Base-by-base conservation (phyloP, 2,797 vertebrate genomes). In the Ptychadena robeensis region DNA sequence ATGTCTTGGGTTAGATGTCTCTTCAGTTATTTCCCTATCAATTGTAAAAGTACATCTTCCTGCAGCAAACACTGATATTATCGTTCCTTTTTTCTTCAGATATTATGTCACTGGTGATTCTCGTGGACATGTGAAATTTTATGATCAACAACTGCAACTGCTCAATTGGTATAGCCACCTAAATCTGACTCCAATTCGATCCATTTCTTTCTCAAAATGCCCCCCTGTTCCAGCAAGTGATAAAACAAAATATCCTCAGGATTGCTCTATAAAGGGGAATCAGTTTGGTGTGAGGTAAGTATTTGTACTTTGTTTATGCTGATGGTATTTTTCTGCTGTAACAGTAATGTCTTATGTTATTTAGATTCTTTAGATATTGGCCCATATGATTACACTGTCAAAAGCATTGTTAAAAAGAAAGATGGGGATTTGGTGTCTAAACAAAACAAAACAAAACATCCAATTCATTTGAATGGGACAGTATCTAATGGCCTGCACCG, bases 171-270 rank as follows among this genome's bases (percentile, higher is more conserved):
- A 92, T 86, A 91, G 79, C 66, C 84, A 95, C 12, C 89, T 96
- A 34, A 88, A 88, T 40, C 87, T 94, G 90, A 94, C 95, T 2
- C 69, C 93, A 63, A 93, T 99, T 76, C 83, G 2, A 2, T 95
- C 92, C 34, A 95, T 99, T 87, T 98, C 96, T 35, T 97, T 98
- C 85, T 94, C 94, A 25, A 94, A 91, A 87, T 86, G 90, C 32
- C 85, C 82, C 0, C 73, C 86, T 0, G 14, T 64, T 1, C 73
- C 86, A 2, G 73, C 80, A 0, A 11, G 34, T 0, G 79, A 83
- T 1, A 57, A 64, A 5, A 81, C 91, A 9, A 88, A 71, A 37
- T 85, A 82, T n/a, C 85, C 89, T 15, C 34, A 88, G 2, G 89
- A 93, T 38, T 88, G 83, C 83, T 89, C 83, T 0, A 1, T 90